phyloP scores from a whole-genome alignment of 2,113 vertebrate species.

The Phrynosoma platyrhinos region DNA sequence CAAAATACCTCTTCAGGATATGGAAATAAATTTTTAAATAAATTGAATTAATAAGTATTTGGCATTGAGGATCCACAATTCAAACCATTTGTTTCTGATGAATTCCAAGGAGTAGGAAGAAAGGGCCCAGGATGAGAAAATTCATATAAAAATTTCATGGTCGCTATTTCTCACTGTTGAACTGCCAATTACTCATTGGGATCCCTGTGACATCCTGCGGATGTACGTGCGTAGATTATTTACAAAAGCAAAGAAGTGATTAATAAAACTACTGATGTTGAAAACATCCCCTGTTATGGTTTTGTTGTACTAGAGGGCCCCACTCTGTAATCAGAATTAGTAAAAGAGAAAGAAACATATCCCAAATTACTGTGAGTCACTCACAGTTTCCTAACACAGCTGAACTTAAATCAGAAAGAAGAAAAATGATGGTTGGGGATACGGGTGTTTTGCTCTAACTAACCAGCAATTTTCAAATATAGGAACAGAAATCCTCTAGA shows the following conservation, averaged over 20 bases:
- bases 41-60: constrained; percentile 57
- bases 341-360: constrained; percentile 60
- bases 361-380: constrained; percentile 73
- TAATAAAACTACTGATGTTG: constrained; percentile 73
- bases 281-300: constrained; percentile 76
- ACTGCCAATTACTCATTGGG: constrained; percentile 67
- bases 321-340: constrained; percentile 75
- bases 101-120: constrained; percentile 61
- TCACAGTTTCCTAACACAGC: constrained; percentile 69
- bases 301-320: constrained; percentile 75
- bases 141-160: constrained; percentile 66
- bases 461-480: constrained; percentile 13
- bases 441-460: not conserved
- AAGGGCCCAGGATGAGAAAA: constrained; percentile 60
- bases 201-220: constrained; percentile 73
- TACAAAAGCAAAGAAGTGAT: constrained; percentile 78
- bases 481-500: constrained; percentile 8
- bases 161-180: constrained; percentile 56
- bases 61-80: constrained; percentile 59
- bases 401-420: constrained; percentile 55
- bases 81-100: constrained; percentile 59
- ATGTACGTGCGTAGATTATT: constrained; percentile 78
- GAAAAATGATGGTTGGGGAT: not conserved
- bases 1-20: constrained; percentile 23
- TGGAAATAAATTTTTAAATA: constrained; percentile 53